Base-by-base conservation (phyloP, 1,140 invertebrate genomes). In the Forficula auricularia region DNA sequence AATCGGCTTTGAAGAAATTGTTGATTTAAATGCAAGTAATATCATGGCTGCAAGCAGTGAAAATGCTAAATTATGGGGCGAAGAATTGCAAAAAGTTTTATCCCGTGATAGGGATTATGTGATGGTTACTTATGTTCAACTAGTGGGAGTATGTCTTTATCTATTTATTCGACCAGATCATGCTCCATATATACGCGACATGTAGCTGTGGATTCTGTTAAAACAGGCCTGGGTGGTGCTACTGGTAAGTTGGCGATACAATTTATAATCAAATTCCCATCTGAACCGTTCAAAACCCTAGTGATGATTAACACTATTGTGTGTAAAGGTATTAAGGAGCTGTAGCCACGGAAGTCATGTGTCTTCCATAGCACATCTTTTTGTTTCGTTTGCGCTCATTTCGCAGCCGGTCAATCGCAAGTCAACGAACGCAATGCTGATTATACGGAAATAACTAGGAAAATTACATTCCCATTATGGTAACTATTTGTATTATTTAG, bases 1-100 rank as follows among this genome's bases (percentile, higher is more conserved):
- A 2, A 88, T 99, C 57, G 96, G 95, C 14, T 97, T 99, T 66
- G 86, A 99, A 64, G 96, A 99, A 73, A 98, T 99, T 51, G 94
- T 99, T 8, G 95, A 99, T 67, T 66, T 99, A 36, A 98, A 95
- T 72, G 95, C 96, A 3, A 83, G 84, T 44, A 99, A 98, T 60
- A 98, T 99, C 50, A 80, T 98, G 66, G 90, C 87, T 49, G 86
- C 90, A 9, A 96, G 90, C 62, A 84, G 84, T 3, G 89, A 94
- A 49, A 98, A 98, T 70, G 88, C 94, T 27, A 84, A 82, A 64
- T 76, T 84, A 37, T 99, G 94, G 94, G 86, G 86, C 46, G 82
- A 85, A 50, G 90, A 97, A 64, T 65, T 98, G 31, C 81, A 92
- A 56, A 94, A 92, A 64, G 80, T 89, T 18, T 67, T 96, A 42